Percentiles rank a stretch among this genome's conserved stretches.
These are phyloP conservation scores for Picathartes gymnocephalus DNA, from an alignment of 2,113 vertebrate species.

Conservation along the genomic window DNA sequence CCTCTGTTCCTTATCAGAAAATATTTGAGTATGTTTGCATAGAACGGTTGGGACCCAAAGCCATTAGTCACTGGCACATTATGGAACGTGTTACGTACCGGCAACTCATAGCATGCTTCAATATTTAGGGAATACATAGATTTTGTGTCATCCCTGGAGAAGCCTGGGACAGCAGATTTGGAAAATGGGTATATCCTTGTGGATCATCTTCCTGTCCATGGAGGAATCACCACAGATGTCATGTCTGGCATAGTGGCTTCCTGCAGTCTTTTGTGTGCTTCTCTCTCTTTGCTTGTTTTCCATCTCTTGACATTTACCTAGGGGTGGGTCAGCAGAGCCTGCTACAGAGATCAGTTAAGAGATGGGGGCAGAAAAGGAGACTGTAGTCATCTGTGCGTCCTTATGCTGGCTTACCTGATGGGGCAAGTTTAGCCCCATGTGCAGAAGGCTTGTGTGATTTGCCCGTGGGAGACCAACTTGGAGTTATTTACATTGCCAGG, in stretches of 20 bases:
- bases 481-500: not conserved
- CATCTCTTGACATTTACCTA: not conserved
- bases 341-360: not conserved
- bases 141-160: not conserved
- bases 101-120: not conserved
- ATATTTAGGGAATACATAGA: not conserved
- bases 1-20: not conserved
- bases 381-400: too few relatives aligned
- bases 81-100: rapidly evolving
- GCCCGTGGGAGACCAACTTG: not conserved
- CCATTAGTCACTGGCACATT: not conserved
- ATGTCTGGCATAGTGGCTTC: not conserved
- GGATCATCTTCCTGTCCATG: not conserved
- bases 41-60: not conserved
- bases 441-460: not conserved
- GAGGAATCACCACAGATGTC: not conserved
- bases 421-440: not conserved
- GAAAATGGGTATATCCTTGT: not conserved
- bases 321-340: not conserved
- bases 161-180: not conserved
- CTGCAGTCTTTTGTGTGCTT: not conserved
- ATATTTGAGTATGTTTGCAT: not conserved
- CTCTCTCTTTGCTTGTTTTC: not conserved
- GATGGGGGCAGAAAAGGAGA: not conserved
- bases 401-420: not conserved